phyloP scores from a whole-genome alignment of 2,888 invertebrate species.

The Diadegma fenestrale region DNA sequence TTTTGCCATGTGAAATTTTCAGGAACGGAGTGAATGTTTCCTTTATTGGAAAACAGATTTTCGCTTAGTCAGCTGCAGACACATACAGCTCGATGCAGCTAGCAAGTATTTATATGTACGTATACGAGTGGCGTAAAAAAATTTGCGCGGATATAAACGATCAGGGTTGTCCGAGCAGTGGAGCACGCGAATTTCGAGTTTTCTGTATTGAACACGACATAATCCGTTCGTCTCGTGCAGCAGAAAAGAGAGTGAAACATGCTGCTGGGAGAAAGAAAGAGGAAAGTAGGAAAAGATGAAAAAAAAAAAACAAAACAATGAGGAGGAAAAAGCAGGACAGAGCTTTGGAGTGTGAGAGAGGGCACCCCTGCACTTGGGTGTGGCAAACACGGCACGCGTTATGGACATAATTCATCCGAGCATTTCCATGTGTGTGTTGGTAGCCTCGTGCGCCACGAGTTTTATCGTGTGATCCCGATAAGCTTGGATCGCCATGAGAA shows the following conservation, averaged over 20 bases:
- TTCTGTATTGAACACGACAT: slow-evolving; percentile 47
- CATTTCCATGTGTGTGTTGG: slow-evolving; percentile 17
- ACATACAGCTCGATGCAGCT: background rate
- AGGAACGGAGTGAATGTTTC: background rate
- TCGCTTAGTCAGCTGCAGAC: slow-evolving; percentile 16
- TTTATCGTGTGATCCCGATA: slow-evolving; percentile 47
- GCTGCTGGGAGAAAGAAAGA: slow-evolving; percentile 24
- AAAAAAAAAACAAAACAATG: slow-evolving; percentile 19
- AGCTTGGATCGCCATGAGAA: background rate
- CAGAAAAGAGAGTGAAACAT: slow-evolving; percentile 37
- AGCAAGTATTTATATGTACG: background rate
- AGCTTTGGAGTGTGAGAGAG: slow-evolving; percentile 13
- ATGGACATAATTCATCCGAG: slow-evolving; percentile 47
- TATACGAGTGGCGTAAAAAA: background rate
- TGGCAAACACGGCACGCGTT: slow-evolving; percentile 50
- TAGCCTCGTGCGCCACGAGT: slow-evolving; percentile 7
- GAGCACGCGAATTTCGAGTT: slow-evolving; percentile 47
- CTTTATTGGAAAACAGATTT: slow-evolving; percentile 18
- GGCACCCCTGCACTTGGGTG: slow-evolving; percentile 38
- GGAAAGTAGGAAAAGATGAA: slow-evolving; percentile 31
- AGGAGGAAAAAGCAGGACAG: slow-evolving; percentile 22
- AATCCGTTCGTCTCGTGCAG: slow-evolving; percentile 43
- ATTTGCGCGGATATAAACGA: slow-evolving; percentile 29
- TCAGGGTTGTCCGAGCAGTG: slow-evolving; percentile 16
- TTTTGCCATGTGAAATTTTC: background rate